Base-by-base conservation (phyloP, 2,888 invertebrate species). In the Stenurella melanura region DNA sequence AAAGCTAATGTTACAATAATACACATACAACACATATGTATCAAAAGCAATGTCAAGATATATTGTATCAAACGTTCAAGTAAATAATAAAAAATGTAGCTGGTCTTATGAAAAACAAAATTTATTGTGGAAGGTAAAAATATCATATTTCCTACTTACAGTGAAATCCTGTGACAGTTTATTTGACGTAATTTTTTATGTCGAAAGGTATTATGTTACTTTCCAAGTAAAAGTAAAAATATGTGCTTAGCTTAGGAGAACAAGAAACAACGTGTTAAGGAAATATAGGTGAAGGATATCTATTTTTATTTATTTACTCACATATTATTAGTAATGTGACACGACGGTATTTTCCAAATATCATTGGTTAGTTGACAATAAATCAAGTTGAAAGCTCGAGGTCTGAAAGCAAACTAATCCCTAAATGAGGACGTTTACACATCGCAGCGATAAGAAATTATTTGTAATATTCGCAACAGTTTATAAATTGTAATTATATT, bases 61-160 rank as follows among this genome's bases (percentile, higher is more conserved):
- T 50, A n/a, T 7, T 12, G 15, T 42, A 42, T 42, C 42, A 42
- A 50, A 50, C n/a, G n/a, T 50, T 6, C 1, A 50, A 50, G n/a
- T 50, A 50, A 50, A 50, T 50, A 50, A 50, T 50, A 50, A 50
- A 50, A 50, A 50, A 50, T 50, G n/a, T n/a, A 5, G n/a, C 50
- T n/a, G 50, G 50, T 50, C n/a, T 50, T 50, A 50, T 50, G 50
- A 50, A 50, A 50, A 50, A 50, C 50, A 50, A 50, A 50, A 50
- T 50, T 50, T 50, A 50, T 50, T 50, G 50, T 50, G 50, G 50
- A 50, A 50, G 50, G 50, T 50, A 50, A 50, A n/a, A 50, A 50
- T 50, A 50, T 50, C 50, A 50, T 50, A 50, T 50, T 50, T 50
- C 50, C 50, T 50, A 50, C 50, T 50, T 50, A 50, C 50, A 5